Conservation (phyloP, 2,888 invertebrate genomes). For the Aphidius colemani region DNA sequence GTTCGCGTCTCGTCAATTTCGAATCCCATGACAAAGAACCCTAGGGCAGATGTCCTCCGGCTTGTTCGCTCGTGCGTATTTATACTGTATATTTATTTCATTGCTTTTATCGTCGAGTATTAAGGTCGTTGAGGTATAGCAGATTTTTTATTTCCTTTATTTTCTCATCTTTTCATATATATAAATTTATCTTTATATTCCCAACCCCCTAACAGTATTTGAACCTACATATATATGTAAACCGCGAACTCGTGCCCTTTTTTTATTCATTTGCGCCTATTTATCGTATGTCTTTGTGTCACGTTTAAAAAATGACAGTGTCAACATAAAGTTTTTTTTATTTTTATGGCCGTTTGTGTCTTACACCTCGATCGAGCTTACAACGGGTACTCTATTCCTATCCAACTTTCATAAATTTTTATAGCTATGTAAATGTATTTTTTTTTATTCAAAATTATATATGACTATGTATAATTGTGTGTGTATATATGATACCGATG, state of each 20-base stretch:
- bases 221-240: too few relatives aligned
- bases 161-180: too few relatives aligned
- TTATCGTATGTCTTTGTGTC: background rate
- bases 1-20: background rate
- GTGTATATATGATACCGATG: background rate
- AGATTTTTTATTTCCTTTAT: background rate
- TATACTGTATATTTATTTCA: slow-evolving; percentile 10
- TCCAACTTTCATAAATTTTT: too few relatives aligned
- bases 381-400: too few relatives aligned
- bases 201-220: background rate
- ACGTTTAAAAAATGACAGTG: too few relatives aligned
- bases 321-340: too few relatives aligned
- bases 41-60: slow-evolving; percentile 31
- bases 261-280: background rate
- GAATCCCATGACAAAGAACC: slow-evolving; percentile 30
- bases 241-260: slow-evolving; percentile 13
- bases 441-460: too few relatives aligned
- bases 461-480: background rate
- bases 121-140: slow-evolving; percentile 10
- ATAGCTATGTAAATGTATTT: too few relatives aligned
- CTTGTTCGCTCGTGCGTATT: slow-evolving; percentile 34
- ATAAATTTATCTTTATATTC: background rate
- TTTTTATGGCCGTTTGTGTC: too few relatives aligned
- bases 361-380: too few relatives aligned
- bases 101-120: slow-evolving; percentile 8